A percentile compares a stretch with the other conserved stretches of the same genome.
Conservation (phyloP, 2,113 vertebrate genomes). For the Mastomys coucha region DNA sequence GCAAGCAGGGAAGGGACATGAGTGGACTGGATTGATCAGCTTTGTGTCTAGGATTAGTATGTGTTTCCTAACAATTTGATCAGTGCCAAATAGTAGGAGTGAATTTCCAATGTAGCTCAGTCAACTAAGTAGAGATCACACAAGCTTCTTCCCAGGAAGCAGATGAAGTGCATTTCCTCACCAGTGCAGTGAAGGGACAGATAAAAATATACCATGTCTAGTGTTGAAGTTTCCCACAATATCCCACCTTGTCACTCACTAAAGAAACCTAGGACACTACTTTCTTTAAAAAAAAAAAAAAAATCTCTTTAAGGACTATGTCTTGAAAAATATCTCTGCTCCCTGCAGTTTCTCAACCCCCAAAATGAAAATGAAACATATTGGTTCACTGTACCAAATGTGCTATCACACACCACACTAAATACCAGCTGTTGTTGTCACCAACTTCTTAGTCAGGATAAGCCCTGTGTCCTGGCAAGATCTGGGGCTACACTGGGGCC, state of each 20-base stretch:
- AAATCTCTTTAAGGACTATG: not conserved
- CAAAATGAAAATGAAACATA: not conserved
- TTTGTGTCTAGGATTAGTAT: conserved; percentile 15
- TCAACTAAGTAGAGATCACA: not conserved
- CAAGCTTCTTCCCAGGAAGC: not conserved
- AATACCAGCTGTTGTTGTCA: not conserved
- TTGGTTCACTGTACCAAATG: not conserved
- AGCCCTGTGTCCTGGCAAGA: not conserved
- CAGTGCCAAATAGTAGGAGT: conserved; percentile 36
- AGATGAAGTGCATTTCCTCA: not conserved
- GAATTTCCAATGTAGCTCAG: conserved; percentile 47
- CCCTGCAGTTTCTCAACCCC: not conserved
- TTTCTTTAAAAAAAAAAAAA: not conserved
- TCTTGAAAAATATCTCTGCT: conserved; percentile 25
- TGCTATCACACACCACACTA: not conserved
- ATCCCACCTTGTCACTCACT: not conserved
- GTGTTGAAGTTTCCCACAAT: not conserved
- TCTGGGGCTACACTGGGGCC: not conserved
- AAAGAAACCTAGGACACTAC: not conserved
- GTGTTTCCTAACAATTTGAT: conserved; percentile 43
- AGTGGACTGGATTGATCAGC: conserved; percentile 25
- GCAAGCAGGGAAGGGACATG: conserved; percentile 34
- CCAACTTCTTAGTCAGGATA: not conserved
- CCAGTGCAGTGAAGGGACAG: not conserved
- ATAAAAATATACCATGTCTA: not conserved